Conservation (phyloP, 2,113 vertebrate species). For the Protomyctophum bolini region DNA sequence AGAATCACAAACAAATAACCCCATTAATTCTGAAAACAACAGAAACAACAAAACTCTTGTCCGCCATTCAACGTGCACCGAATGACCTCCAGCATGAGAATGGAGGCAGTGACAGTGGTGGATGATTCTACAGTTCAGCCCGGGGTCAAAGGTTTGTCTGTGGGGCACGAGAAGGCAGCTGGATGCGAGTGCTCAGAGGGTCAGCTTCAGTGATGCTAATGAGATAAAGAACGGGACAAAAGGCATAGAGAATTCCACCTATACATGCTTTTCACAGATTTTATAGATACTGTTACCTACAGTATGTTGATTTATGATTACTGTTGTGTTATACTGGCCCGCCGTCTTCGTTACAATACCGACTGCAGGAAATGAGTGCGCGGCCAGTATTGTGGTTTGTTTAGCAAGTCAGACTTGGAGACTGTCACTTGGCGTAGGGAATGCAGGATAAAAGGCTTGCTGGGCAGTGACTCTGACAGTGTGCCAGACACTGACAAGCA, state of each 20-base stretch:
- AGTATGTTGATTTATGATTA: slow-evolving; percentile 71
- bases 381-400: slow-evolving; percentile 41
- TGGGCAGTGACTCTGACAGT: slow-evolving; percentile 75
- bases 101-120: slow-evolving; percentile 67
- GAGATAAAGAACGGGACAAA: slow-evolving; percentile 75
- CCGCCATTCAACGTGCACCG: slow-evolving; percentile 26
- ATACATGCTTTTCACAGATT: slow-evolving; percentile 58
- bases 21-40: neutral
- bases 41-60: neutral
- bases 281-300: slow-evolving; percentile 59
- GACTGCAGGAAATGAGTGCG: slow-evolving; percentile 15
- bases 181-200: slow-evolving; percentile 57
- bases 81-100: slow-evolving; percentile 61
- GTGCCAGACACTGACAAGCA: slow-evolving; percentile 80
- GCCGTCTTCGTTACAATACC: slow-evolving; percentile 42
- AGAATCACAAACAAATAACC: neutral
- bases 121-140: slow-evolving; percentile 74
- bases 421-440: slow-evolving; percentile 74
- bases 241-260: slow-evolving; percentile 64
- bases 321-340: slow-evolving; percentile 53
- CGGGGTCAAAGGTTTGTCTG: slow-evolving; percentile 74
- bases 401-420: slow-evolving; percentile 40
- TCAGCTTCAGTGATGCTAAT: slow-evolving; percentile 79
- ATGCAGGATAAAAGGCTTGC: slow-evolving; percentile 79
- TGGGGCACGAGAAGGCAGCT: slow-evolving; percentile 68